These are phyloP conservation scores for Apodemia hepburni DNA, from an alignment of 2,888 invertebrate species.

Conservation along the genomic window DNA sequence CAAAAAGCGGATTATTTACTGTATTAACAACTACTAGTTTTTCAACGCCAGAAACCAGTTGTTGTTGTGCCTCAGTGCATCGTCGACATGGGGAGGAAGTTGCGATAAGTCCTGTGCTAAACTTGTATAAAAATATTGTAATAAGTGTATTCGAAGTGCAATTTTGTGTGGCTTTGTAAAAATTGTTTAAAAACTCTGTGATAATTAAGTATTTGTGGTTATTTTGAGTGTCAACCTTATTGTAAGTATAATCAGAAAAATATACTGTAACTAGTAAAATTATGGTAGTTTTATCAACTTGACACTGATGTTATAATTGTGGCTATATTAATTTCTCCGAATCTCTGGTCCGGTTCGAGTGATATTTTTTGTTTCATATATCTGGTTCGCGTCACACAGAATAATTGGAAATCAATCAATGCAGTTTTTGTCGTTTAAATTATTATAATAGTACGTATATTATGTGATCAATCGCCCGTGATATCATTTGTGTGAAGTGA, in stretches of 20 bases:
- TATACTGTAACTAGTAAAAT: neutral
- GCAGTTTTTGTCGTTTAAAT: neutral
- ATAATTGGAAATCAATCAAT: neutral
- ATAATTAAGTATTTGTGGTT: neutral
- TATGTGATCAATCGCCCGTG: no score
- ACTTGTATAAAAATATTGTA: slow-evolving; percentile 30
- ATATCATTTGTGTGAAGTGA: neutral
- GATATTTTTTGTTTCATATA: neutral
- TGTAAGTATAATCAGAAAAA: neutral
- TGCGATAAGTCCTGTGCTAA: slow-evolving; percentile 40
- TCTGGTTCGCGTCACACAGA: neutral
- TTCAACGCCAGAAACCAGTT: slow-evolving; percentile 26
- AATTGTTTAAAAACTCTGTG: neutral
- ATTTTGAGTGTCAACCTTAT: neutral
- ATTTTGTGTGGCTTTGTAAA: slow-evolving; percentile 2
- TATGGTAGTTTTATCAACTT: neutral
- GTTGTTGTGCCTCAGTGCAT: slow-evolving; percentile 44
- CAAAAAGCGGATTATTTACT: slow-evolving; percentile 21
- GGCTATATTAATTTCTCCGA: neutral
- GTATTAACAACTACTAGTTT: slow-evolving; percentile 28
- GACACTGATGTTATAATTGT: neutral
- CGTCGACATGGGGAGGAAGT: slow-evolving; percentile 49
- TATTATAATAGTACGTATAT: neutral
- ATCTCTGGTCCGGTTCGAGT: neutral
- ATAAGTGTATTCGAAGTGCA: slow-evolving; percentile 22